Evolutionary conservation across 2,888 invertebrate species (phyloP), one percentile per base, ranked within the genome.

Genomic region (Onchidella celtica): DNA sequence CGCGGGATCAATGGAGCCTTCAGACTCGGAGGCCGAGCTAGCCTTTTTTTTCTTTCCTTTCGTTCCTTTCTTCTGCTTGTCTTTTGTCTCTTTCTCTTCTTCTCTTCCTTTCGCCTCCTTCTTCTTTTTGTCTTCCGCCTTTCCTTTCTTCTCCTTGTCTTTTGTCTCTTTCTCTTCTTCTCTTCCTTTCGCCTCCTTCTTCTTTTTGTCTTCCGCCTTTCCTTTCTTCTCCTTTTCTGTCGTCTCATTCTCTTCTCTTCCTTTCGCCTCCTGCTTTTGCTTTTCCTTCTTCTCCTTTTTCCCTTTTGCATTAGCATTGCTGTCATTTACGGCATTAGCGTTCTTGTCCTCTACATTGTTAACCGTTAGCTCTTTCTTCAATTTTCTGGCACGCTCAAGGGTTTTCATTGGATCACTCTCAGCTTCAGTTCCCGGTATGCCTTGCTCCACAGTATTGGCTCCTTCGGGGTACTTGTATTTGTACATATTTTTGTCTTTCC

Each of bases 101-200:
- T 59, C 57, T 40, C 27, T 73, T 21, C 38, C 36, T 34, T 32
- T 73, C 34, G 9, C 27, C 59, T 57, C 57, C 73, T 29, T 73
- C 59, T 57, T 34, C 70, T 38, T 55, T 27, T 72, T 72, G n/a
- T 40, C 29, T 27, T 47, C 59, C 14, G 14, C 55, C 34, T 34
- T 11, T 70, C 11, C 21, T 34, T 34, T 17, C 24, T 24, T 47
- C 4, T 38, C 55, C 34, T 24, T 14, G 17, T 70, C n/a, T 70
- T 70, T 47, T 14, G 36, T 29, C 11, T 27, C 47, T 21, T 70
- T 17, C 14, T 24, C 29, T 38, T 29, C 24, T 70, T 38, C 11
- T 40, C 4, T 14, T 17, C 40, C 14, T 70, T 40, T n/a, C 47
- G 36, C 40, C 9, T 66, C 34, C 34, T 66, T 66, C 34, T 66